Conservation (phyloP, 2,888 invertebrate species). For the Heterodera filipjevi region DNA sequence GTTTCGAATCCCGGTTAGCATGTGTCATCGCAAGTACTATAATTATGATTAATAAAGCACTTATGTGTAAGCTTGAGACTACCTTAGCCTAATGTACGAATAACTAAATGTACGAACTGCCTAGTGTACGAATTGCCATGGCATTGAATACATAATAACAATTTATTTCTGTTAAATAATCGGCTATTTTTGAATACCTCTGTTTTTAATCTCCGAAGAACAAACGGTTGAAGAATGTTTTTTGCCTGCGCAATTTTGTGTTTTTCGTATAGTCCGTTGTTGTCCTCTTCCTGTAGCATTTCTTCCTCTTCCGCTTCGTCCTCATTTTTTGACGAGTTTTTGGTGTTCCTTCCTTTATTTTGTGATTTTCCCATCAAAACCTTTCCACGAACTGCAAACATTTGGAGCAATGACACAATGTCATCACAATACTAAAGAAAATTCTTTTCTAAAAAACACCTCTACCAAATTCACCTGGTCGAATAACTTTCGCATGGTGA, state of each 20-base stretch:
- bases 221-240: constrained; percentile 92
- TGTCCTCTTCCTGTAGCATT: not conserved
- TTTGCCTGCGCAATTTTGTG: constrained; percentile 90
- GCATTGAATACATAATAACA: no score
- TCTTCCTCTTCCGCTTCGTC: constrained; percentile 14
- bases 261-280: constrained; percentile 76
- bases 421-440: constrained; percentile 50
- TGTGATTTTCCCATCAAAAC: constrained; percentile 18
- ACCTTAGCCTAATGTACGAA: no score
- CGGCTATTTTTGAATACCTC: constrained; percentile 37
- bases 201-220: constrained; percentile 84
- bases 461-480: not conserved
- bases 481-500: constrained; percentile 94
- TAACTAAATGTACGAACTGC: no score
- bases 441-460: no score
- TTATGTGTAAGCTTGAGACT: no score
- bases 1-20: no score
- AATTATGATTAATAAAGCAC: constrained; percentile 23
- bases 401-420: constrained; percentile 51
- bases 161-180: no score
- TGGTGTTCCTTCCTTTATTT: not conserved
- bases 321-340: constrained; percentile 13
- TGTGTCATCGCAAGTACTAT: no score
- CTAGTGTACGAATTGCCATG: no score
- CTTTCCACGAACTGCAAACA: constrained; percentile 41